Base-by-base conservation (phyloP, 1,140 invertebrate genomes). In the Halictus rubicundus region DNA sequence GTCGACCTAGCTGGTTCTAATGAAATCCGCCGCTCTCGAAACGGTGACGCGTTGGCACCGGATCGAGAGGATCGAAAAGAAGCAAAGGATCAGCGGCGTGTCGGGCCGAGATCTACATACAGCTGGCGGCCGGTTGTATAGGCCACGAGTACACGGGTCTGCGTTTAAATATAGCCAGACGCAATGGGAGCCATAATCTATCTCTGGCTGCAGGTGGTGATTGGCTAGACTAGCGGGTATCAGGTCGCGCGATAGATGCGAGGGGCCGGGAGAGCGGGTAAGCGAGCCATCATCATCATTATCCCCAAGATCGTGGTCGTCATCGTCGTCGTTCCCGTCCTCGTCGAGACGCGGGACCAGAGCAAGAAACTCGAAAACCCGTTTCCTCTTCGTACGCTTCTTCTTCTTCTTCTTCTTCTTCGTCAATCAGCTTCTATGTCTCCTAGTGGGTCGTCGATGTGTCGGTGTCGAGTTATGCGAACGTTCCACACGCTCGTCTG, bases 291-390 rank as follows among this genome's bases (percentile, higher is more conserved):
- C 81, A 54, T 81, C 73, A 61, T 81, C 78, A 61, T 85, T 70
- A 63, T 82, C 70, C 52, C 42, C 59, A 32, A 72, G 68, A 61
- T 83, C 66, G 52, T 46, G 57, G 49, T 74, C 64, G 52, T 69
- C 54, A 46, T 71, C 52, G n/a, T 75, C 49, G 21, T 78, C 21
- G 52, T 37, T 52, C 49, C 49, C 49, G 23, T 72, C 39, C 54
- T 68, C 32, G 49, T 75, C 64, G 42, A 42, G 65, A 16, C 49
- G 19, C 49, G 49, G 19, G 71, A 61, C 60, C 82, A 66, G 63
- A 65, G 72, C 68, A 86, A 86, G 80, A 86, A 86, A 86, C 73
- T 77, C 77, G 69, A 83, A 65, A 80, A 79, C 76, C 57, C 76
- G 71, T 85, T 87, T 77, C 57, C 73, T 82, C 76, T 60, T 75